Evolutionary conservation across 2,888 invertebrate species (phyloP), one percentile per base, ranked within the genome.

Genomic region (Anarsia innoxiella): DNA sequence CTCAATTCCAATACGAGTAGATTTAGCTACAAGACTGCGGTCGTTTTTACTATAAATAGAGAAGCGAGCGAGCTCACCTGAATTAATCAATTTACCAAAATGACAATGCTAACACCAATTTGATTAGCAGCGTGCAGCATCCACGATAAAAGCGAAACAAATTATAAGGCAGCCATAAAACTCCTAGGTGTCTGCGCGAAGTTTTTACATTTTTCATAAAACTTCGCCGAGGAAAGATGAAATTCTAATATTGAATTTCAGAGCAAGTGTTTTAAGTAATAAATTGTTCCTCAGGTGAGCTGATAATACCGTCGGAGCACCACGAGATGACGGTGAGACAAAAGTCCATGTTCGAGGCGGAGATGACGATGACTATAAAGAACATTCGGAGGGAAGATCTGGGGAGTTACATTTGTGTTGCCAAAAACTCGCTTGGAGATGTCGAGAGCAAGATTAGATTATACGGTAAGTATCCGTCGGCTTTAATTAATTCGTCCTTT

Each of bases 381-480:
- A 90, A 91, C 61, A 90, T 96, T 48, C 90, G 92, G 44, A 87
- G 89, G 46, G 89, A 90, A 42, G 94, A 95, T 63, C 89, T 93
- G 30, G 95, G 95, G 35, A 91, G 92, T 35, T 96, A 95, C 74
- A 89, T 91, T 36, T 96, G 95, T 69, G 92, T 94, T 29, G 95
- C 95, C 11, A 94, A 94, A 67, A 94, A 94, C 68, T 93, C 93
- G 1, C 86, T 95, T 2, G 95, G 95, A 2, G 95, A 94, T 59
- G 93, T 94, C 31, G 95, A 95, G 66, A 93, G 94, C 86, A 94
- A 91, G 75, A 95, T 96, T 63, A 88, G 95, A 55, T 86, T 96
- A 53, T 95, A 96, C 69, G 95, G 96, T 95, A 82, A 88, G 41
- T 38, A 38, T 30, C 15, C 29, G 14, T 33, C 28, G 13, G 11